These are phyloP conservation scores for Aleiodes leptofemur DNA, from an alignment of 2,888 invertebrate genomes.

Conservation along the genomic window DNA sequence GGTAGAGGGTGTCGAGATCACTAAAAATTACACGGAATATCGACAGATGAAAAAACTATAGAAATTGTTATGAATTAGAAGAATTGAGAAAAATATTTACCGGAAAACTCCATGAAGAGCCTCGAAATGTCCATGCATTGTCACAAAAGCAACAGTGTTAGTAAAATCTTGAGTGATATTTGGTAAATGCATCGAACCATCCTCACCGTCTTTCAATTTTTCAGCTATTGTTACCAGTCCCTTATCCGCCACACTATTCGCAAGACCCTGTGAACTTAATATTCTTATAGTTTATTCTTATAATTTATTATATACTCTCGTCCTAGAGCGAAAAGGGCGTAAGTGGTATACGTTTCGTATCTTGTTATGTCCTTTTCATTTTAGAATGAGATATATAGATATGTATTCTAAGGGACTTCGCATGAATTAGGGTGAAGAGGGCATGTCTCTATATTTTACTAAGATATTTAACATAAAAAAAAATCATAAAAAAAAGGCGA, in stretches of 20 bases:
- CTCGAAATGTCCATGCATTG: slow-evolving; percentile 50
- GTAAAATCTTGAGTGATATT: slow-evolving; percentile 49
- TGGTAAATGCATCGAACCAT: slow-evolving; percentile 52
- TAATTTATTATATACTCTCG: too few species aligned
- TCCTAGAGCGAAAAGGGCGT: too few species aligned
- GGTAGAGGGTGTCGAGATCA: slow-evolving; percentile 55
- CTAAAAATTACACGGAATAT: slow-evolving; percentile 43
- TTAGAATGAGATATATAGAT: too few species aligned
- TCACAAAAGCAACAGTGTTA: slow-evolving; percentile 47
- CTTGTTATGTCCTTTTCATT: too few species aligned
- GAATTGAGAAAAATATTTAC: slow-evolving; percentile 37
- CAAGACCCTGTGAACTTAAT: slow-evolving; percentile 39
- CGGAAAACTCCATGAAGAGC: slow-evolving; percentile 51
- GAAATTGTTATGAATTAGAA: not conserved
- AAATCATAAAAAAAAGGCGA: too few species aligned
- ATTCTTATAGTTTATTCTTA: too few species aligned
- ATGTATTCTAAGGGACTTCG: too few species aligned
- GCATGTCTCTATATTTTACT: too few species aligned
- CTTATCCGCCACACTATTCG: slow-evolving; percentile 52
- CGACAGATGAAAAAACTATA: not conserved
- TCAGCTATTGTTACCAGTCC: slow-evolving; percentile 43
- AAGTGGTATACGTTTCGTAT: too few species aligned
- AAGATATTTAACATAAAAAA: too few species aligned
- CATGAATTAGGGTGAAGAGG: too few species aligned
- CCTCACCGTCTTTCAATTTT: slow-evolving; percentile 44